phyloP scores from a whole-genome alignment of 2,113 vertebrate genomes.

The Egretta garzetta region DNA sequence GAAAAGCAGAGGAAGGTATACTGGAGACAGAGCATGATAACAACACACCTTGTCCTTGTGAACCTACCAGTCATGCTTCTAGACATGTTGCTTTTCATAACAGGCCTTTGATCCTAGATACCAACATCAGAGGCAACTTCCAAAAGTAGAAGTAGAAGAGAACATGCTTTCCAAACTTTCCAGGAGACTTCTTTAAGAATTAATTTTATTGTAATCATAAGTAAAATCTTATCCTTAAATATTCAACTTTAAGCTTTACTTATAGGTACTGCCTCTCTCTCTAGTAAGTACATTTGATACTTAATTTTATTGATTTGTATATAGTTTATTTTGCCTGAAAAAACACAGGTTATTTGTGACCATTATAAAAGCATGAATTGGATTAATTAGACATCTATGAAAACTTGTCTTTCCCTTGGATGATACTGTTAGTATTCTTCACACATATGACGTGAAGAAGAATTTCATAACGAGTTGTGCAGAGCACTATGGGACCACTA shows the following conservation, averaged over 20 bases:
- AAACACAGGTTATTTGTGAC: background rate
- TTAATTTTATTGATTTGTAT: background rate
- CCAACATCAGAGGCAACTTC: background rate
- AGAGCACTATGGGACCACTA: background rate
- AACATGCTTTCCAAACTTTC: background rate
- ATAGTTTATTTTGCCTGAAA: background rate
- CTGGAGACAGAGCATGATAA: background rate
- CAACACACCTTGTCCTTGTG: background rate
- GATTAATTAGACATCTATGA: background rate
- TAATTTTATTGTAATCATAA: background rate
- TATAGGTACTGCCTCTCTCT: background rate
- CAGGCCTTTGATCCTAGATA: background rate
- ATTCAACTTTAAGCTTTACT: background rate
- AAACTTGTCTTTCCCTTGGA: background rate
- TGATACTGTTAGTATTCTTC: background rate
- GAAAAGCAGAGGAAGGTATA: background rate
- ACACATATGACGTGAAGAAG: background rate
- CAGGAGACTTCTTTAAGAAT: background rate
- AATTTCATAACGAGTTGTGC: background rate
- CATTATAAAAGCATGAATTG: background rate
- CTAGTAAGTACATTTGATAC: background rate
- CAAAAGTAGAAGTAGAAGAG: background rate
- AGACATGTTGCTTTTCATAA: background rate
- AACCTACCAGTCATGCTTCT: background rate
- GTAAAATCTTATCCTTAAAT: background rate